These are phyloP conservation scores for Harpegnathos saltator DNA, from an alignment of 1,140 invertebrate genomes.

Conservation along the genomic window DNA sequence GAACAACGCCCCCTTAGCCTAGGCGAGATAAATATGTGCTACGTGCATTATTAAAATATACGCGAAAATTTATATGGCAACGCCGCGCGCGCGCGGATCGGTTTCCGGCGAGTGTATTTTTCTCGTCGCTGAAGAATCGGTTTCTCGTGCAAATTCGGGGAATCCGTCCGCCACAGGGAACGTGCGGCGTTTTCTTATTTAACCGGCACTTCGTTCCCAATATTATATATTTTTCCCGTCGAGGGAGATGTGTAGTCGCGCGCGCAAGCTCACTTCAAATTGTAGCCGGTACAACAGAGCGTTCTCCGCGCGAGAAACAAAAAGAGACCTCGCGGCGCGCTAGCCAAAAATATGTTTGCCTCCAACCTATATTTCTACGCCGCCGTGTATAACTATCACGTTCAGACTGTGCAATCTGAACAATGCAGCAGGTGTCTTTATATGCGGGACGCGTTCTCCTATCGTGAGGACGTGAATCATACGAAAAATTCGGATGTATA, in stretches of 20 bases:
- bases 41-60: slow-evolving; percentile 40
- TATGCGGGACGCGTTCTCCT: slow-evolving; percentile 49
- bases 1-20: slow-evolving; percentile 9
- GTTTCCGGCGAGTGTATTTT: slow-evolving; percentile 56
- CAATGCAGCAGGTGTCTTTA: slow-evolving; percentile 58
- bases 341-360: slow-evolving; percentile 54
- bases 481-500: slow-evolving; percentile 45
- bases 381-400: slow-evolving; percentile 53
- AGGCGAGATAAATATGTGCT: slow-evolving; percentile 52
- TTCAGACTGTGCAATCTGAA: slow-evolving; percentile 56
- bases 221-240: slow-evolving; percentile 52
- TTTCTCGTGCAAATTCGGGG: slow-evolving; percentile 56
- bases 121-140: slow-evolving; percentile 49
- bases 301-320: slow-evolving; percentile 24
- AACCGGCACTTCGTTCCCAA: slow-evolving; percentile 57
- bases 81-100: slow-evolving; percentile 37
- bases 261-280: slow-evolving; percentile 34
- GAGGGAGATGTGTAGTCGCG: slow-evolving; percentile 44
- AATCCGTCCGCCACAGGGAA: slow-evolving; percentile 41
- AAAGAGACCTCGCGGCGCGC: slow-evolving; percentile 5
- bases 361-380: slow-evolving; percentile 53
- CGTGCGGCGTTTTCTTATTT: slow-evolving; percentile 55
- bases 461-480: slow-evolving; percentile 48
- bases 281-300: slow-evolving; percentile 30
- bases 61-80: slow-evolving; percentile 52